A percentile compares a stretch with the other conserved stretches of the same genome.
Conservation (phyloP, 2,797 vertebrate species). For the Pseudopleuronectes americanus region DNA sequence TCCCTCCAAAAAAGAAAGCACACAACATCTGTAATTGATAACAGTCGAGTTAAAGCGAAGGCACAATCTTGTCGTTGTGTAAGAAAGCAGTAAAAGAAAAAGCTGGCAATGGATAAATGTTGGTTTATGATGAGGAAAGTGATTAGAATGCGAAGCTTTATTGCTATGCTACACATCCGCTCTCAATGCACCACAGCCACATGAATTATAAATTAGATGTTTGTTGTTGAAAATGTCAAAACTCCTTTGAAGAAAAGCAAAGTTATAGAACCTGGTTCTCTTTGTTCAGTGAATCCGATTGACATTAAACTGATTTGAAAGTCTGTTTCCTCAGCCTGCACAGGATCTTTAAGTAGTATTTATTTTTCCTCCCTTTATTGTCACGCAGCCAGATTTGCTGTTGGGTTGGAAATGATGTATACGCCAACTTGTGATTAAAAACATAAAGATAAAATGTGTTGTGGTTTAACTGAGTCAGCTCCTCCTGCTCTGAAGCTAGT, state of each 20-base stretch:
- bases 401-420: neutral
- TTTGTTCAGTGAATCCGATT: neutral
- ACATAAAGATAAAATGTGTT: slow-evolving; percentile 1
- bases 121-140: neutral
- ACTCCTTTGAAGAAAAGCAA: neutral
- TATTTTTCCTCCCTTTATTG: neutral
- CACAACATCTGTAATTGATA: neutral
- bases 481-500: neutral
- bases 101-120: neutral
- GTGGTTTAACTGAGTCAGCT: neutral
- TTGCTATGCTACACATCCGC: neutral
- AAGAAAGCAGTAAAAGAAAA: neutral
- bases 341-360: neutral
- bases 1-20: neutral
- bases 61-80: neutral
- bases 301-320: neutral
- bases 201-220: neutral
- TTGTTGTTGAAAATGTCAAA: neutral
- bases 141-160: too few relatives aligned
- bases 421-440: slow-evolving; percentile 6
- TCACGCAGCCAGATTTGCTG: slow-evolving; percentile 9
- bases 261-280: neutral
- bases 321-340: neutral
- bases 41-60: neutral
- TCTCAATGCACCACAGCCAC: neutral